Evolutionary conservation across 2,797 vertebrate genomes (phyloP).

Genomic region (Antrozous pallidus): DNA sequence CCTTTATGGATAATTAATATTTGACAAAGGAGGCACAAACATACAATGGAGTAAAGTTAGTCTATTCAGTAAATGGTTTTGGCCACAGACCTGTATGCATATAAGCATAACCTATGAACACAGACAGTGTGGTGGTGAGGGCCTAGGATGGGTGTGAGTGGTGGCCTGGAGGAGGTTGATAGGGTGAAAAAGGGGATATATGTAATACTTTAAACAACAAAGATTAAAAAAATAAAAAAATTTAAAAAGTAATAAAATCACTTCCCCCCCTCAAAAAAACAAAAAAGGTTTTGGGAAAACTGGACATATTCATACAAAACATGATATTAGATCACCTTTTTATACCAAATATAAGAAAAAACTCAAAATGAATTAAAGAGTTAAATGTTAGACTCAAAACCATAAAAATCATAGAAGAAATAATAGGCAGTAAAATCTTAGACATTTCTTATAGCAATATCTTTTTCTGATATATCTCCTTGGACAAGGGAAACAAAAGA

Average conservation of each 20-base stretch:
- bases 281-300: neutral
- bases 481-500: neutral
- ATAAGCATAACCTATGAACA: too few relatives aligned
- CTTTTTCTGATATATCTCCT: neutral
- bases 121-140: too few relatives aligned
- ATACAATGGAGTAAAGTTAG: neutral
- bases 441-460: neutral
- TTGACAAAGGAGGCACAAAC: neutral
- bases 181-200: too few relatives aligned
- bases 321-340: neutral
- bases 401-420: neutral
- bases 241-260: too few relatives aligned
- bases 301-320: neutral
- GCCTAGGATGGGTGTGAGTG: too few relatives aligned
- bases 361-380: neutral
- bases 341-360: neutral
- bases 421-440: neutral
- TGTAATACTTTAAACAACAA: too few relatives aligned
- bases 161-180: too few relatives aligned
- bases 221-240: too few relatives aligned
- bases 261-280: too few relatives aligned
- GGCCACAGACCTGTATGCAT: too few relatives aligned
- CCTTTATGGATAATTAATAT: neutral
- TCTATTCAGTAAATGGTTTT: neutral
- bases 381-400: neutral